Evolutionary conservation across 2,797 vertebrate genomes (phyloP), one percentile per base, ranked within the genome.

Genomic region (Threskiornis aethiopicus): DNA sequence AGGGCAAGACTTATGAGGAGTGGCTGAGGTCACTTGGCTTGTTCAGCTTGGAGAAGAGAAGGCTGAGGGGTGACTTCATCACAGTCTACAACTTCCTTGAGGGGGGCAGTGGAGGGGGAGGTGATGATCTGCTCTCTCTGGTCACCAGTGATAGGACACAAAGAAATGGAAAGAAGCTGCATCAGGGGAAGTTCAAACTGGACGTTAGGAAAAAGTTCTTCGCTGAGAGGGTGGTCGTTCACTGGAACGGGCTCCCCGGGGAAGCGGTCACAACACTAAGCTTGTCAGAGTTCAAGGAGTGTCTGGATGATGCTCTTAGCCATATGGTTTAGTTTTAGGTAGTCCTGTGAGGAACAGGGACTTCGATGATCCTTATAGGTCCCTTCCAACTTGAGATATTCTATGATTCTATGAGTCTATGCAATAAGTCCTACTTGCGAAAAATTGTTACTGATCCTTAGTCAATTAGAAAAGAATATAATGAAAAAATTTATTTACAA

Each of bases 61-160:
- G 39, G 39, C 39, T 41, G 39, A 41, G 39, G 13, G 39, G 39
- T 41, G 39, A 41, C 39, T 41, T 11, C 39, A 41, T 41, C 39
- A 12, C 39, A 41, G 39, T 41, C 39, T 41, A 41, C 39, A 41
- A 41, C 39, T 41, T 41, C 25, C 16, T 37, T 16, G 29, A 19
- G 13, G 8, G 1, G 4, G 5, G 5, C 8, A 70, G n/a, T 3
- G 5, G 31, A 54, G 24, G 24, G 4, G 4, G 2, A 58, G 11
- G 3, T 89, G 20, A 26, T 76, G 18, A 37, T 33, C 41, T 25
- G 20, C 26, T 12, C 8, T 55, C n/a, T 64, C 9, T 65, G 12
- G 31, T 54, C 51, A 71, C 14, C 46, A 44, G 20, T 5, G 3
- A 7, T 5, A 66, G 6, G 35, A 49, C 15, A 71, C 2, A 5